These are phyloP conservation scores for Gouania willdenowi DNA, from an alignment of 2,797 vertebrate species.

Conservation along the genomic window DNA sequence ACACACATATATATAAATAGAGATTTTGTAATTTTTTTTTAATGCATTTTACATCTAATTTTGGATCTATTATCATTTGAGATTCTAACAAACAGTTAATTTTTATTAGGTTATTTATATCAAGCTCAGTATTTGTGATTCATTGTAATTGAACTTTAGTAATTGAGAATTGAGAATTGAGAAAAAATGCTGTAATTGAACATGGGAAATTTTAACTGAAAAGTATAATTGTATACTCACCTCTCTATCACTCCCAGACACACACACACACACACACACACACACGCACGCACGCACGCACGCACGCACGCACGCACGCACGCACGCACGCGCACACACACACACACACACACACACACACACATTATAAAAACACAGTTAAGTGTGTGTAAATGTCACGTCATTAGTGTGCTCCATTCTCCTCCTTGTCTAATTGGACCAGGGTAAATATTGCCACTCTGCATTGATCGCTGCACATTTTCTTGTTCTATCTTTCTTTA, in stretches of 20 bases:
- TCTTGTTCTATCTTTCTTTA: conserved; percentile 5
- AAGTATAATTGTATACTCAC: too few species aligned
- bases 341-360: conserved; percentile 8
- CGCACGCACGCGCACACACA: neutral
- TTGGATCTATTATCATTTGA: too few species aligned
- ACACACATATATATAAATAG: too few species aligned
- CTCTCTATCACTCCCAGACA: neutral
- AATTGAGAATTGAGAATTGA: too few species aligned
- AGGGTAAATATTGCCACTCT: conserved; percentile 55
- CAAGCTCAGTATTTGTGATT: too few species aligned
- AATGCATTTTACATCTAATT: too few species aligned
- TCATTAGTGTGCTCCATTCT: conserved; percentile 56
- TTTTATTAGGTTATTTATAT: too few species aligned
- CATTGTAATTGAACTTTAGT: too few species aligned
- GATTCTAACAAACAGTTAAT: too few species aligned
- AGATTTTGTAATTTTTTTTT: too few species aligned
- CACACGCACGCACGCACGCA: neutral
- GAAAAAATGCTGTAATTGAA: too few species aligned
- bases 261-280: conserved; percentile 22
- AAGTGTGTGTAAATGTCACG: conserved; percentile 64
- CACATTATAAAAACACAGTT: conserved; percentile 51
- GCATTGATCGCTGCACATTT: conserved; percentile 44
- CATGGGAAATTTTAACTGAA: too few species aligned
- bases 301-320: conserved; percentile 6
- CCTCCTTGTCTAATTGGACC: conserved; percentile 59